A percentile compares a stretch with the other conserved stretches of the same genome.
Evolutionary conservation across 2,888 invertebrate genomes (phyloP).

Genomic region (Chrysina gloriosa): DNA sequence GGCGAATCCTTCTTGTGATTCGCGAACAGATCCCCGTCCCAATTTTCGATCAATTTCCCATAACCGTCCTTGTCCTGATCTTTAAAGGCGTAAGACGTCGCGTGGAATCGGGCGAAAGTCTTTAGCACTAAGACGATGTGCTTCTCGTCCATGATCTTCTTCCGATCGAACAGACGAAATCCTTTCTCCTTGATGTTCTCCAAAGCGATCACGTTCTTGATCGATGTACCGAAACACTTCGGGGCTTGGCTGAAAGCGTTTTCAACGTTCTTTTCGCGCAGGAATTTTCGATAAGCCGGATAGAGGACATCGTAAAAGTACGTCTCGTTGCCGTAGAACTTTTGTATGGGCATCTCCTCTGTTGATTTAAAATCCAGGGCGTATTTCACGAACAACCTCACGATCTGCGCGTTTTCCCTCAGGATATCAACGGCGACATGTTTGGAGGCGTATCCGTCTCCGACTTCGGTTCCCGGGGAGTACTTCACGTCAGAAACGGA

Average conservation of each 20-base stretch:
- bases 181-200: slow-evolving; percentile 41
- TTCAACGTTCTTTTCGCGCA: slow-evolving; percentile 33
- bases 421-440: slow-evolving; percentile 40
- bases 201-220: slow-evolving; percentile 33
- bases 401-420: not conserved
- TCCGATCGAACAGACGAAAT: slow-evolving; percentile 40
- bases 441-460: slow-evolving; percentile 46
- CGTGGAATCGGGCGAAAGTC: slow-evolving; percentile 39
- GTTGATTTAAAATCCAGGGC: slow-evolving; percentile 16
- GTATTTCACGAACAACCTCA: slow-evolving; percentile 32
- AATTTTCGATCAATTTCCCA: not conserved
- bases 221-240: slow-evolving; percentile 41
- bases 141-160: slow-evolving; percentile 28
- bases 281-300: slow-evolving; percentile 34
- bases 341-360: slow-evolving; percentile 20
- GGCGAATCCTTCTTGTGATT: not conserved
- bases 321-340: slow-evolving; percentile 39
- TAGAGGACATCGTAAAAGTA: slow-evolving; percentile 41
- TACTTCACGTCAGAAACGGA: slow-evolving; percentile 3
- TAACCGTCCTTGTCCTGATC: slow-evolving; percentile 33
- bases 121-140: slow-evolving; percentile 38
- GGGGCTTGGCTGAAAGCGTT: slow-evolving; percentile 27
- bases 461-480: slow-evolving; percentile 9
- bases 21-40: not conserved
- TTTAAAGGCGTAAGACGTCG: slow-evolving; percentile 35